phyloP scores from a whole-genome alignment of 64 coral and sea anemone species.

The Anthopleura sola region DNA sequence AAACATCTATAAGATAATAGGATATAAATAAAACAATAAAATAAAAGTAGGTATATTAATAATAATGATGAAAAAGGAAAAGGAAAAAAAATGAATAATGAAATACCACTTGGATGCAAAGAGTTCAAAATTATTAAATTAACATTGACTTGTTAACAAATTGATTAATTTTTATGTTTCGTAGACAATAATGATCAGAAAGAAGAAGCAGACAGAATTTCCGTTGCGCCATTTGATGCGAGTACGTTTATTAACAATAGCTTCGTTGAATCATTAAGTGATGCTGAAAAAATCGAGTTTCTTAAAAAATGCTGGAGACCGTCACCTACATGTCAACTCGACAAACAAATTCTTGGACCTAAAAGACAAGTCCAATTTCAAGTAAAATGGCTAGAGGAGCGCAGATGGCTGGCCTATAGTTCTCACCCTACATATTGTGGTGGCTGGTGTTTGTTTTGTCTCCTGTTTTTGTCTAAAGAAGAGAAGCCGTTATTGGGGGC shows the following conservation, averaged over 20 bases:
- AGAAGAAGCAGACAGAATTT: background rate
- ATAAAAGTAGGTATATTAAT: too few relatives aligned
- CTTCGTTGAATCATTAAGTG: conserved; percentile 28
- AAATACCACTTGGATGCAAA: too few relatives aligned
- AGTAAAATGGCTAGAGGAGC: conserved; percentile 29
- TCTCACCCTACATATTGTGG: background rate
- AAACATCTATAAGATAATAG: too few relatives aligned
- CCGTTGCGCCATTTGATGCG: conserved; percentile 25
- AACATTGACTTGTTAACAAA: too few relatives aligned
- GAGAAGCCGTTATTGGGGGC: conserved; percentile 9
- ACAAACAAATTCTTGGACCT: background rate
- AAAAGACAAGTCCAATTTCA: conserved; percentile 24
- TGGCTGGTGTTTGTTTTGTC: background rate
- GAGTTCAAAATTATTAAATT: too few relatives aligned
- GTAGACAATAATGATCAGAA: background rate
- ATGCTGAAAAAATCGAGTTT: conserved; percentile 39
- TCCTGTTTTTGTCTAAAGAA: background rate
- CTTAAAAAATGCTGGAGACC: conserved; percentile 32
- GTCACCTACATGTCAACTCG: background rate
- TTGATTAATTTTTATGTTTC: background rate
- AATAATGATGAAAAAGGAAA: too few relatives aligned
- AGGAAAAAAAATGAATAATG: too few relatives aligned
- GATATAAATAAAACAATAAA: too few relatives aligned
- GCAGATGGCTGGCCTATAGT: conserved; percentile 32
- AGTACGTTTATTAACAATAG: conserved; percentile 27